Evolutionary conservation across 1,140 invertebrate genomes (phyloP).

Genomic region (Caenorhabditis remanei): DNA sequence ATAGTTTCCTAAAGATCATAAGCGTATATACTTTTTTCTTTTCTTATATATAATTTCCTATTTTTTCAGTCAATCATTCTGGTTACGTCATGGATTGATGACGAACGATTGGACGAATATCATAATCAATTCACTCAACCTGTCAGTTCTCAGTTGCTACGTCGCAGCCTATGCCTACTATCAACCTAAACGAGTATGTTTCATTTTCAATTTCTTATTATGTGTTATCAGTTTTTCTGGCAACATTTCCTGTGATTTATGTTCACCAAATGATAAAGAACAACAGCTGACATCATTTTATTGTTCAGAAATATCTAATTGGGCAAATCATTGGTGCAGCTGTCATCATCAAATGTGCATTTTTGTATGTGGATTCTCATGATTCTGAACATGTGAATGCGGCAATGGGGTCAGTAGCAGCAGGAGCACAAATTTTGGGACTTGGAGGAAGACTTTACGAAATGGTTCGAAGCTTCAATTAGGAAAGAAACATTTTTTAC

Average conservation of each 20-base stretch:
- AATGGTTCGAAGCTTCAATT: conserved; percentile 65
- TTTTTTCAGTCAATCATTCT: conserved; percentile 67
- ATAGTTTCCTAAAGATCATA: no score
- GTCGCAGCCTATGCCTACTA: conserved; percentile 74
- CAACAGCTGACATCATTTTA: background rate
- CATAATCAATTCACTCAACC: conserved; percentile 71
- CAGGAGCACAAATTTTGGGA: conserved; percentile 72
- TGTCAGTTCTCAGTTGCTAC: conserved; percentile 72
- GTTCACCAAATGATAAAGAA: background rate
- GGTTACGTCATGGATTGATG: conserved; percentile 72
- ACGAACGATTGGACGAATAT: conserved; percentile 75
- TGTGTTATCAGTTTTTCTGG: background rate
- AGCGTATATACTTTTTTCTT: background rate
- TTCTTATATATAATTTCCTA: background rate
- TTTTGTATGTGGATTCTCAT: conserved; percentile 71
- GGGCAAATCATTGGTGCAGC: conserved; percentile 67
- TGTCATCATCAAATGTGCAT: conserved; percentile 66
- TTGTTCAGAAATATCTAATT: conserved; percentile 71
- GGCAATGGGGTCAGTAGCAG: conserved; percentile 74
- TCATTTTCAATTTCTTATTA: conserved; percentile 2
- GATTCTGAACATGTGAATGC: conserved; percentile 65
- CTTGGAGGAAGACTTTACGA: conserved; percentile 76
- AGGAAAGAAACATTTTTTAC: background rate
- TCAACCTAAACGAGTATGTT: conserved; percentile 72
- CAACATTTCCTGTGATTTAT: conserved; percentile 12